Conservation (phyloP, 1,140 invertebrate species). For the Ridgeia piscesae region DNA sequence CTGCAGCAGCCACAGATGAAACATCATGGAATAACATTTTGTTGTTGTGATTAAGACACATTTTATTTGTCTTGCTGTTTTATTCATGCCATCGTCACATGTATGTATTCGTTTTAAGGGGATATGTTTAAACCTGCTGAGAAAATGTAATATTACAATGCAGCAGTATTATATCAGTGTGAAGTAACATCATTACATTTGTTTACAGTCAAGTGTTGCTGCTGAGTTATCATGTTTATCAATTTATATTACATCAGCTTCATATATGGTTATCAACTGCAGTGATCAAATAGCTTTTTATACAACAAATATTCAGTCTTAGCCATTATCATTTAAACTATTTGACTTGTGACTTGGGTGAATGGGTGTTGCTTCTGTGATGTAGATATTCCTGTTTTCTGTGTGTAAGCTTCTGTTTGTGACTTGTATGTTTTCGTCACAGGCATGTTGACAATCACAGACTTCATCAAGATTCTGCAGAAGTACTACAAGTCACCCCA, state of each 20-base stretch:
- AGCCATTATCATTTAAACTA: no score
- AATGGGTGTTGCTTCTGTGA: neutral
- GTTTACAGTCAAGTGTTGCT: neutral
- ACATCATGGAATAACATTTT: neutral
- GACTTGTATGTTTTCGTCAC: conserved; percentile 26
- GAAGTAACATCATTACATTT: neutral
- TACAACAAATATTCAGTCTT: no score
- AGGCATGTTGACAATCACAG: conserved; percentile 98
- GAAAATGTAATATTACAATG: neutral
- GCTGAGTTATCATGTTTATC: neutral
- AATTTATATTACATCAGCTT: neutral
- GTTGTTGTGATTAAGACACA: neutral
- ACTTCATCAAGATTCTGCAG: conserved; percentile 98
- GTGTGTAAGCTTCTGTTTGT: neutral
- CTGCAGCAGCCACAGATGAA: neutral
- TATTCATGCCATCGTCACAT: no score
- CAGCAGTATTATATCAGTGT: neutral
- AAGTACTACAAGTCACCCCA: conserved; percentile 89
- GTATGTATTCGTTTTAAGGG: neutral
- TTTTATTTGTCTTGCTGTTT: no score
- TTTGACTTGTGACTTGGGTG: neutral
- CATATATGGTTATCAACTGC: neutral
- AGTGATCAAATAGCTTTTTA: neutral
- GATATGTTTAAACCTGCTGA: neutral
- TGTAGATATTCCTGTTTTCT: neutral